phyloP scores from a whole-genome alignment of 2,113 vertebrate genomes.

The Copsychus sechellarum region DNA sequence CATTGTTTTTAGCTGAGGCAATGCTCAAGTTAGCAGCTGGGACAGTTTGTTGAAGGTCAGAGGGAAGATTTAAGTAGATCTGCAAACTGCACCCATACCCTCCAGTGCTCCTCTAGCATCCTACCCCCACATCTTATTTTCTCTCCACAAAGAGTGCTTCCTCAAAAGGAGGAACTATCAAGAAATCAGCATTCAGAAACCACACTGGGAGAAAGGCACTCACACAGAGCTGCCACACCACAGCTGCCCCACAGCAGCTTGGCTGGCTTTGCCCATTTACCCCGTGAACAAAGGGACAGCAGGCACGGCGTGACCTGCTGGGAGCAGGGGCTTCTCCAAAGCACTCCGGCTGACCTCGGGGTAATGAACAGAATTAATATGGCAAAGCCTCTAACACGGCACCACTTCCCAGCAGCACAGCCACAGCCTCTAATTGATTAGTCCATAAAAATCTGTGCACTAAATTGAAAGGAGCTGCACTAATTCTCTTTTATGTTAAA shows the following conservation, averaged over 20 bases:
- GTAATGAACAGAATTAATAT: slow-evolving; percentile 85
- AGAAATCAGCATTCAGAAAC: not conserved
- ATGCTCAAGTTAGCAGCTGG: not conserved
- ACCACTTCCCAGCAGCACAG: slow-evolving; percentile 81
- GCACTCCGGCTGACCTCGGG: slow-evolving; percentile 78
- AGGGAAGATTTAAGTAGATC: not conserved
- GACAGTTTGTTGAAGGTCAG: not conserved
- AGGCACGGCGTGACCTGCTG: slow-evolving; percentile 68
- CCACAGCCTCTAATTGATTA: slow-evolving; percentile 85
- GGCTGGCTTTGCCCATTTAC: not conserved
- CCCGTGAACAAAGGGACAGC: slow-evolving; percentile 36
- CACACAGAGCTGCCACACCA: not conserved
- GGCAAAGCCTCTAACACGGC: slow-evolving; percentile 78
- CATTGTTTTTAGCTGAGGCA: not conserved
- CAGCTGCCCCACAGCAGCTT: not conserved
- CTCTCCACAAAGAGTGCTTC: rapidly evolving
- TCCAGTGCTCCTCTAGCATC: not conserved
- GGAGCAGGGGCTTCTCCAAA: slow-evolving; percentile 63
- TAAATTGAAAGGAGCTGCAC: slow-evolving; percentile 85
- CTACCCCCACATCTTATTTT: not conserved
- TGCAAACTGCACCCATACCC: not conserved
- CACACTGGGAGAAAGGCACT: not conserved
- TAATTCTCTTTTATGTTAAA: slow-evolving; percentile 89
- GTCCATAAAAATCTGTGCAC: slow-evolving; percentile 85
- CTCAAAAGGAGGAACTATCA: not conserved